Evolutionary conservation across 2,113 vertebrate species (phyloP), one percentile per base, ranked within the genome.

Genomic region (Phaethornis superciliosus): DNA sequence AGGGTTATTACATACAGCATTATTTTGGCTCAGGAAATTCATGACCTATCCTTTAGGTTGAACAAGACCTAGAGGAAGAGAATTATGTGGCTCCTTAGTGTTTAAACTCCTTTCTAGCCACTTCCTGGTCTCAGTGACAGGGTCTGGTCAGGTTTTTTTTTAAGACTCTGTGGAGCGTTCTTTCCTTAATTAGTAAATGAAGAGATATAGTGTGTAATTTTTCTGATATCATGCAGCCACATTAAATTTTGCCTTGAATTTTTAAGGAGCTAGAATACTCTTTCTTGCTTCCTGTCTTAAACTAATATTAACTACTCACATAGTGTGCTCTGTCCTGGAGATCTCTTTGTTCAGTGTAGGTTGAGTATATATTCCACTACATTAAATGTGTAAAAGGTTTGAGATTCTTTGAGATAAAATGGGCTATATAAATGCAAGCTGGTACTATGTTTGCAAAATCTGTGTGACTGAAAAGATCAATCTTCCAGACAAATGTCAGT

Each of bases 401-500:
- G 46, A 10, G 23, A 79, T 88, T 85, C 71, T 91, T 78, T 85
- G 79, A 59, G 56, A 90, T 78, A 47, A 96, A 96, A 95, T 94
- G 88, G 94, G 83, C 88, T 91, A 91, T 94, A 92, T 96, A 95
- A 95, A 93, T 95, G 87, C 92, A 91, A 92, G 62, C 40, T 89
- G 81, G 59, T 93, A 82, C 87, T 95, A 90, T 83, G 55, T 90
- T 96, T 96, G 80, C 64, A 87, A 93, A 94, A 90, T 76, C 74
- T 85, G 42, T 81, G 75, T 86, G 65, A 91, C 74, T 90, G 81
- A 89, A 63, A 95, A 89, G 78, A 96, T 96, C 83, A 87, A 27
- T 92, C 89, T 97, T 90, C 69, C 89, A 90, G 94, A 91, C 96
- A 89, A 94, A 92, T 94, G 87, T 95, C 94, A 84, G 85, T 67